Conservation (phyloP, 2,888 invertebrate genomes). For the Pristionchus arcanus region DNA sequence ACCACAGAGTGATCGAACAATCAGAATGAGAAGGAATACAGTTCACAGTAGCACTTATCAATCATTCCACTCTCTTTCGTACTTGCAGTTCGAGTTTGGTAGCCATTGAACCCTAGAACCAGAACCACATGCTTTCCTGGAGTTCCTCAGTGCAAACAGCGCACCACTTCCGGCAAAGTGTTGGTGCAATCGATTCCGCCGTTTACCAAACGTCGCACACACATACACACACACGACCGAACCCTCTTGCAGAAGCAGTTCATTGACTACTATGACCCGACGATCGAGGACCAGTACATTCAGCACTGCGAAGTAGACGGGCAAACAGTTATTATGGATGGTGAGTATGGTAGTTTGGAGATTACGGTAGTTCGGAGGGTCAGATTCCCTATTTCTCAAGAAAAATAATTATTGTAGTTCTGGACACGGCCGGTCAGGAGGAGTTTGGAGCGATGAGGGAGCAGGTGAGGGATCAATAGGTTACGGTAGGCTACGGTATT, state of each 20-base stretch:
- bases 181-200: background rate
- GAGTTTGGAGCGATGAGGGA: slow-evolving; percentile 95
- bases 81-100: background rate
- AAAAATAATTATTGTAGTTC: slow-evolving; percentile 83
- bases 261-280: slow-evolving; percentile 95
- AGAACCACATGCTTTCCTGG: background rate
- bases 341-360: slow-evolving; percentile 58
- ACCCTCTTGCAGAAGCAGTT: slow-evolving; percentile 85
- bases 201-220: background rate
- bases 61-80: background rate
- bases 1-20: background rate
- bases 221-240: too few species aligned
- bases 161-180: background rate
- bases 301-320: slow-evolving; percentile 95
- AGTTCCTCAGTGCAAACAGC: background rate
- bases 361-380: background rate
- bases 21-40: background rate
- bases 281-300: slow-evolving; percentile 95
- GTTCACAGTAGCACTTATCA: background rate
- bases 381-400: background rate
- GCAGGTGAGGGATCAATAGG: slow-evolving; percentile 80
- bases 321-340: slow-evolving; percentile 84
- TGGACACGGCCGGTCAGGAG: slow-evolving; percentile 96
- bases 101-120: slow-evolving; percentile 4
- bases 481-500: background rate